Base-by-base conservation (phyloP, 2,888 invertebrate species). In the Pterobdella sp. region DNA sequence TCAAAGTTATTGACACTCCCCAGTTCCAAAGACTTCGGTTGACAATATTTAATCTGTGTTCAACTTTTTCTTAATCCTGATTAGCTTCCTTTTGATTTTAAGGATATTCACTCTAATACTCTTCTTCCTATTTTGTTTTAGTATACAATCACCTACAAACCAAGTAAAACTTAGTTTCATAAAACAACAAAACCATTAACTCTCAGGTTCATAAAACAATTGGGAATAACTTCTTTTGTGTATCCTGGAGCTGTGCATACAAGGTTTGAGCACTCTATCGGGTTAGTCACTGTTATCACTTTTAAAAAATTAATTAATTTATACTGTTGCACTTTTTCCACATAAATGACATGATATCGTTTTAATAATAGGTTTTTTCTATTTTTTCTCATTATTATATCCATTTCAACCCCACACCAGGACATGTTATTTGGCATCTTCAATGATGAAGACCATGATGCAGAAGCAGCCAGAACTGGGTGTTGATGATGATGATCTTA, bases 401-500 rank as follows among this genome's bases (percentile, higher is more conserved):
- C 32, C 18, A 22, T 32, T 32, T 49, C 22, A 14, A 49, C 52
- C 14, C 22, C 52, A 49, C 52, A 49, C 22, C 60, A 56, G 60
- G 14, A 56, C 60, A 3, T 56, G 60, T 26, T 56, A 56, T 26
- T 56, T 56, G 60, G 60, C 60, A 18, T 4, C 60, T 3, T 26
- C 14, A 3, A 56, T 56, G 60, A 26, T 56, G 60, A 56, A 22
- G n/a, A 75, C 77, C 0, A 68, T 82, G 35, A 79, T 79, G 42
- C 73, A 75, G 4, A 80, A 81, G 32, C 84, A 84, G 75, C 84
- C 84, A 0, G 82, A 82, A 56, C 79, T 86, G 32, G 76, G 79
- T 18, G 85, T 88, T 66, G 82, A 82, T 1, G 80, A 82, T 1
- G 77, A 78, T 56, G 88, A 88, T 76, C 79, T 85, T 34, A 78